phyloP scores from a whole-genome alignment of 2,888 invertebrate species.

The Oxycera nigricornis region DNA sequence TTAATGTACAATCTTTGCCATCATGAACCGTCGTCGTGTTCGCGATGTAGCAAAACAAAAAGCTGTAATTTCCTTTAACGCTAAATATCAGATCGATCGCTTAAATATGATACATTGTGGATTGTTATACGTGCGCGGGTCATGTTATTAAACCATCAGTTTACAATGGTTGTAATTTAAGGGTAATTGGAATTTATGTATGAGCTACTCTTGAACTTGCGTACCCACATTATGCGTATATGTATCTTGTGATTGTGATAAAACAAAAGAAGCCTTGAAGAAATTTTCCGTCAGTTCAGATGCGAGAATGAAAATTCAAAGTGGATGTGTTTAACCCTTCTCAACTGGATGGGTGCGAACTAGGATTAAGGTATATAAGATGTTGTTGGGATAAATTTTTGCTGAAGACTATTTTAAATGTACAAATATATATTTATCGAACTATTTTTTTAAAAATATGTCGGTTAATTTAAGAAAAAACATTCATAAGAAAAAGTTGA shows the following conservation, averaged over 20 bases:
- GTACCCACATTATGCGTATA: neutral
- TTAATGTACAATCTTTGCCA: no score
- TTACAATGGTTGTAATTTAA: constrained; percentile 36
- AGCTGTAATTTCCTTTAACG: constrained; percentile 30
- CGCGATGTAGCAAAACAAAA: neutral
- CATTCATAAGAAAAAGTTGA: no score
- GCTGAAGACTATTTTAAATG: no score
- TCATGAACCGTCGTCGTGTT: no score
- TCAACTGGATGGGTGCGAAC: no score
- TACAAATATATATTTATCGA: no score
- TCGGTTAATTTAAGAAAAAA: no score
- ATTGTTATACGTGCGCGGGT: constrained; percentile 5
- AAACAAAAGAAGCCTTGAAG: constrained; percentile 15
- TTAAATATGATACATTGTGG: constrained; percentile 27
- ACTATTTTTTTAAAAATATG: no score
- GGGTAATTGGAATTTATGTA: constrained; percentile 27
- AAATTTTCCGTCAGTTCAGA: neutral
- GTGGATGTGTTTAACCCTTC: constrained; percentile 2
- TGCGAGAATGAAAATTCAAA: neutral
- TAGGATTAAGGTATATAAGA: no score
- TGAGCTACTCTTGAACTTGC: constrained; percentile 21
- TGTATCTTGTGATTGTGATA: neutral
- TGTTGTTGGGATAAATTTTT: no score
- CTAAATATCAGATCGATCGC: constrained; percentile 28
- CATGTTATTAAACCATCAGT: constrained; percentile 33